Evolutionary conservation across 2,888 invertebrate genomes (phyloP).

Genomic region (Brachyopa scutellaris): DNA sequence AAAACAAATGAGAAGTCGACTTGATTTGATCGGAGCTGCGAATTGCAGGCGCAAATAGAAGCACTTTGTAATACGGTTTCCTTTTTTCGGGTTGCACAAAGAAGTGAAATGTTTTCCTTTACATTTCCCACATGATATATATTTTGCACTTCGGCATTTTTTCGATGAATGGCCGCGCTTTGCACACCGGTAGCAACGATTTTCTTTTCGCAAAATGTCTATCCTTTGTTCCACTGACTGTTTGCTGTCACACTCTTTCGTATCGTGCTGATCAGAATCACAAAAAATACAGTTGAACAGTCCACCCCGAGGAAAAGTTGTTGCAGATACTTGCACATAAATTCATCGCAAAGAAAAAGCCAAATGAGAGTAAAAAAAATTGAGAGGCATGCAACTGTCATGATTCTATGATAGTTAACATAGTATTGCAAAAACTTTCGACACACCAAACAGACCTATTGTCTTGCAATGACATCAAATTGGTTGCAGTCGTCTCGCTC

Average conservation of each 20-base stretch:
- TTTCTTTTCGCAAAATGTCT: background rate
- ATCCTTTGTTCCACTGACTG: background rate
- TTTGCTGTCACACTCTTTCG: background rate
- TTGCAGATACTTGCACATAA: no score
- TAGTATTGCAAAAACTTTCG: no score
- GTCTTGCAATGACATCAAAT: background rate
- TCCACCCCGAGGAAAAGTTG: no score
- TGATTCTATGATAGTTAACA: no score
- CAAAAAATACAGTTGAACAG: background rate
- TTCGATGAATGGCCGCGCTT: background rate
- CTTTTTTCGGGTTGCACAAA: background rate
- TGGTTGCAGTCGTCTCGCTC: background rate
- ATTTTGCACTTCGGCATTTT: background rate
- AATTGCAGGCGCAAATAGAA: no score
- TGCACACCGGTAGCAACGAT: background rate
- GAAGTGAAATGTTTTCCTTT: conserved; percentile 5
- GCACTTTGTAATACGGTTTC: background rate
- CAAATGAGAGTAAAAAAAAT: no score
- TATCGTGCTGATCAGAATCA: no score
- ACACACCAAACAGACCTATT: no score
- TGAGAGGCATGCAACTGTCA: no score
- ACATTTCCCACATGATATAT: background rate
- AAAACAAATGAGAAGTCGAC: background rate
- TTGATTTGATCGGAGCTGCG: background rate
- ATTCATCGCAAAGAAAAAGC: no score